Evolutionary conservation across 2,113 vertebrate species (phyloP).

Genomic region (Anser brachyrhynchus): DNA sequence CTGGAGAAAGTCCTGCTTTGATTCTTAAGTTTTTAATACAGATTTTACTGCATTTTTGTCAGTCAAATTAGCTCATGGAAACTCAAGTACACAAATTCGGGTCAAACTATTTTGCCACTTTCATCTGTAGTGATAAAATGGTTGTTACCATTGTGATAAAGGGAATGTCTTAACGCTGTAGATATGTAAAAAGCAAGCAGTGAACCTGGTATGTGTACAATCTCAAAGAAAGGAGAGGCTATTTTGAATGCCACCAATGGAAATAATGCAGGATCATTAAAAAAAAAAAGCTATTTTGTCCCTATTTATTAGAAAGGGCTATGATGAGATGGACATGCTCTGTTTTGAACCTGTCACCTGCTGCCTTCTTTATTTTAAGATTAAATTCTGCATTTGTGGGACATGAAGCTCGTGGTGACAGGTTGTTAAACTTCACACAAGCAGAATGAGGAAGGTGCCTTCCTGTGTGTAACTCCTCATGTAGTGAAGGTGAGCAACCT

Average conservation of each 20-base stretch:
- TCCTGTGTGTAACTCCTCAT: not conserved
- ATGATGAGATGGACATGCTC: not conserved
- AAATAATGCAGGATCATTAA: not conserved
- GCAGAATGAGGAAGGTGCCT: not conserved
- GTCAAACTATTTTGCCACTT: not conserved
- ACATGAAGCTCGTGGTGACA: rapidly evolving
- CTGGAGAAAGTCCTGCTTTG: not conserved
- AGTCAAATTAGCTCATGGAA: not conserved
- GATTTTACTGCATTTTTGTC: not conserved
- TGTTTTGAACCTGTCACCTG: not conserved
- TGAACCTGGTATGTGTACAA: not conserved
- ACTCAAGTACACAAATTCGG: not conserved
- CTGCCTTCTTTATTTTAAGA: not conserved
- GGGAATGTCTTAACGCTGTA: not conserved
- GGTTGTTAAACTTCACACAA: not conserved
- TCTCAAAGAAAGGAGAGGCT: not conserved
- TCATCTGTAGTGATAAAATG: not conserved
- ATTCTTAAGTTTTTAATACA: not conserved
- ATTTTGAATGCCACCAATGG: not conserved
- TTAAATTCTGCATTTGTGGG: not conserved
- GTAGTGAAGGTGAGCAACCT: not conserved
- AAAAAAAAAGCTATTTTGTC: not conserved
- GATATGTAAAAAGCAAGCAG: not conserved
- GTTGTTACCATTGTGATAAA: not conserved
- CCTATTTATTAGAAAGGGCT: not conserved